Conservation (phyloP, 2,888 invertebrate species). For the Philopedon plagiatum region DNA sequence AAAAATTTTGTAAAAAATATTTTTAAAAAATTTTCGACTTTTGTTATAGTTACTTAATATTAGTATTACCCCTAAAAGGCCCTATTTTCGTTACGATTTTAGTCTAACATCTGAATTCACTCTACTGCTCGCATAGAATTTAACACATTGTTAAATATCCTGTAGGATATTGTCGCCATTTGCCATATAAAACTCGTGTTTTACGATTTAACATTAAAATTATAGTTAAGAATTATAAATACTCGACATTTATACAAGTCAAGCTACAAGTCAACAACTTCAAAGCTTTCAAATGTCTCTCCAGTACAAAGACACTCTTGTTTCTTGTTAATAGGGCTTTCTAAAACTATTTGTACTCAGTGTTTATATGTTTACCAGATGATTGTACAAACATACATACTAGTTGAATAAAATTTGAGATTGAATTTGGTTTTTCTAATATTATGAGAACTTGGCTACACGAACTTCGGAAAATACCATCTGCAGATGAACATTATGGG, state of each 20-base stretch:
- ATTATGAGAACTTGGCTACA: too few species aligned
- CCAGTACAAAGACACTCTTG: slow-evolving; percentile 14
- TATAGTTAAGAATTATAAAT: slow-evolving; percentile 10
- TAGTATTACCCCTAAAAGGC: too few species aligned
- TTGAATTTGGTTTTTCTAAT: not conserved
- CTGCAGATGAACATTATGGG: too few species aligned
- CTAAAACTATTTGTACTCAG: slow-evolving; percentile 11
- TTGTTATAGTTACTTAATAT: too few species aligned
- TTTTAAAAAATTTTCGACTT: too few species aligned
- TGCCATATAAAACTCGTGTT: not conserved
- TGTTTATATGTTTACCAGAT: slow-evolving; percentile 26
- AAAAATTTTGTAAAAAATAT: too few species aligned
- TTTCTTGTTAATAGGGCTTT: slow-evolving; percentile 10
- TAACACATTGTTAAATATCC: not conserved
- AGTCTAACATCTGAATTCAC: not conserved
- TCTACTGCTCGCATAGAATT: not conserved
- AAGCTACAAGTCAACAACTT: slow-evolving; percentile 15
- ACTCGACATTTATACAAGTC: slow-evolving; percentile 14
- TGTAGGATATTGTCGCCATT: not conserved
- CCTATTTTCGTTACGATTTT: too few species aligned
- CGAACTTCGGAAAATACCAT: too few species aligned
- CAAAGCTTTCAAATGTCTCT: slow-evolving; percentile 6
- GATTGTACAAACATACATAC: not conserved
- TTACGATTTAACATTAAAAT: slow-evolving; percentile 5
- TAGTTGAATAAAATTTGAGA: slow-evolving; percentile 3